Percentiles rank a stretch among this genome's conserved stretches.
Evolutionary conservation across 2,888 invertebrate species (phyloP).

Genomic region (Polia nebulosa): DNA sequence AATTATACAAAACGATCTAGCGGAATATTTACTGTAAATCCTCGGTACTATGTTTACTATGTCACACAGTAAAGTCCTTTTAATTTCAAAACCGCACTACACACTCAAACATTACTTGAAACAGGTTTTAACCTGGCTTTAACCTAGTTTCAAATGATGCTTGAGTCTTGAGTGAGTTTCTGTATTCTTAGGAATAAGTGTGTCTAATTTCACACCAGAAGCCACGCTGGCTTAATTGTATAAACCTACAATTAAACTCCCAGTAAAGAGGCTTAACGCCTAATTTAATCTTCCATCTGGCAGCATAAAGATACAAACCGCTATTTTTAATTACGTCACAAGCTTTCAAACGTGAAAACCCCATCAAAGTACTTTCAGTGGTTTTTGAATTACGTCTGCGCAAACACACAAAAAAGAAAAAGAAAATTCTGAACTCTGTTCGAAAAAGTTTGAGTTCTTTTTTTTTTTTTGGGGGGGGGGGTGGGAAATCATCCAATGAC

Average conservation of each 20-base stretch:
- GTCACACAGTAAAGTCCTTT: neutral
- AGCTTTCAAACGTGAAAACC: constrained; percentile 26
- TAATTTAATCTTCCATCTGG: constrained; percentile 15
- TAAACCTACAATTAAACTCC: neutral
- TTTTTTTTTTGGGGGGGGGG: too few species aligned
- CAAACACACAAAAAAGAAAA: constrained; percentile 18
- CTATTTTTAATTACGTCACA: constrained; percentile 50
- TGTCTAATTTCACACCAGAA: neutral
- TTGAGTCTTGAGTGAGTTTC: neutral
- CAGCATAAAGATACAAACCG: constrained; percentile 8
- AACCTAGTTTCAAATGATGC: neutral
- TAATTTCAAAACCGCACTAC: neutral
- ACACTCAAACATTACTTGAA: neutral
- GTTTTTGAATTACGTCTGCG: constrained; percentile 22
- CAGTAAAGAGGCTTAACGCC: neutral
- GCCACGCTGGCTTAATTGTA: neutral
- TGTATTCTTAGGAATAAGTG: neutral
- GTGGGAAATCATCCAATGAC: too few species aligned
- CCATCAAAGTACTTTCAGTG: constrained; percentile 29
- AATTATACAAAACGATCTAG: neutral
- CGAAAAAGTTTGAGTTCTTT: constrained; percentile 11
- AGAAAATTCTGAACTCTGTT: constrained; percentile 1
- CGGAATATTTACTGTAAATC: neutral
- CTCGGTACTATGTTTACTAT: too few species aligned
- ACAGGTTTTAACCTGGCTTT: neutral